These are phyloP conservation scores for Melolontha melolontha DNA, from an alignment of 2,888 invertebrate species.

Conservation along the genomic window DNA sequence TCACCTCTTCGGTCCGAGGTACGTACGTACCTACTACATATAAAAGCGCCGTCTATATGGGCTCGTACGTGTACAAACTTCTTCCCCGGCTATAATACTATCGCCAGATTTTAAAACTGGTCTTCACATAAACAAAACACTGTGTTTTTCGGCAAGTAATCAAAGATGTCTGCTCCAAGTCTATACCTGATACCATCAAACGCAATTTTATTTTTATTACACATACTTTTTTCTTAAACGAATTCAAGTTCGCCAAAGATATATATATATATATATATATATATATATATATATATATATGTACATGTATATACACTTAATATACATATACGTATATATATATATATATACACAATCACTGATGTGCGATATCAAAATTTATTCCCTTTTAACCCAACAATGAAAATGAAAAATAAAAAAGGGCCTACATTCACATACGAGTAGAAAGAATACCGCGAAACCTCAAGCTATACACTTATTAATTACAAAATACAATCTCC, in stretches of 20 bases:
- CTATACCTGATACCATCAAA: slow-evolving; percentile 40
- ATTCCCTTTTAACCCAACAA: slow-evolving; percentile 42
- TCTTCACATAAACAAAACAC: slow-evolving; percentile 47
- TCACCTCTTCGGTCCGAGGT: slow-evolving; percentile 14
- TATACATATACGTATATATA: slow-evolving; percentile 12
- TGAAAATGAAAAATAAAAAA: slow-evolving; percentile 32
- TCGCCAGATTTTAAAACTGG: slow-evolving; percentile 44
- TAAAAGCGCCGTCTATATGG: not conserved
- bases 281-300: slow-evolving; percentile 14
- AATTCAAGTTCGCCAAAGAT: slow-evolving; percentile 24
- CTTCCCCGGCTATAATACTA: slow-evolving; percentile 37
- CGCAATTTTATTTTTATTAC: slow-evolving; percentile 44
- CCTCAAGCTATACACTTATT: slow-evolving; percentile 45
- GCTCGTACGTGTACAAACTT: slow-evolving; percentile 5
- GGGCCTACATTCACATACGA: not conserved
- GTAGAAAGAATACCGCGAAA: slow-evolving; percentile 41
- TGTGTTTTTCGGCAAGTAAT: slow-evolving; percentile 48
- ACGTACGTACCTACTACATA: slow-evolving; percentile 3
- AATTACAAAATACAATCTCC: slow-evolving; percentile 45
- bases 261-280: slow-evolving; percentile 12
- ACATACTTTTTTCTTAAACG: slow-evolving; percentile 37
- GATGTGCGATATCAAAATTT: slow-evolving; percentile 46
- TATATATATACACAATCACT: slow-evolving; percentile 37
- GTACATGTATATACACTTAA: slow-evolving; percentile 6
- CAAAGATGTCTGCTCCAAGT: slow-evolving; percentile 43